Evolutionary conservation across 1,140 invertebrate species (phyloP), one percentile per base, ranked within the genome.

Genomic region (Lepidotrigona ventralis): DNA sequence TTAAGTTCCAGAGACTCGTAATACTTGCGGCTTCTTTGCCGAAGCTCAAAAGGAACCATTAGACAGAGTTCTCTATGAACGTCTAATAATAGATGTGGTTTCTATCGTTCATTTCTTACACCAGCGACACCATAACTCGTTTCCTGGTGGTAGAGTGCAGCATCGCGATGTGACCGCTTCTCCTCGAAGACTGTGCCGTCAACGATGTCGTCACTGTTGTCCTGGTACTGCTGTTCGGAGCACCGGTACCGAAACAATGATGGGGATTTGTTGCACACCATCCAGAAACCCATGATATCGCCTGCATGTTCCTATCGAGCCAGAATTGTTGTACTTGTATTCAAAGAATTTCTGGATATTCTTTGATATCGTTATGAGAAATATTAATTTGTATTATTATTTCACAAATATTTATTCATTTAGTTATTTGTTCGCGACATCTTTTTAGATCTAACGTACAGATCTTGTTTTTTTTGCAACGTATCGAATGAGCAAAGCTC

Each of bases 161-260:
- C 81, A 93, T 90, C 11, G 91, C 88, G 23, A 93, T 88, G 64
- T 93, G 92, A 12, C 88, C 92, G 51, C 92, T 93, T 71, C 92
- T 91, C 26, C 92, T 89, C 11, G 93, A 94, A 23, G 93, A 94
- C 60, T 93, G 91, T 12, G 92, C 93, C 19, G 93, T 94, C 71
- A 94, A 78, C 2, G 93, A 94, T 17, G 93, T 94, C 12, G 93
- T 94, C 79, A 93, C 90, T 17, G 93, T 94, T 4, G 93, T 93
- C 17, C 93, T 91, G 33, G 92, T 93, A 77, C 90, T 94, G 73
- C 85, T 91, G 19, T 83, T 85, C 46, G 87, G 79, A 63, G 78
- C 75, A 73, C 88, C 89, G 64, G 88, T 90, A 66, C 93, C 91
- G 79, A 94, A 92, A 80, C 93, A 94, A 77, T 91, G 86, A 77